Evolutionary conservation across 2,113 vertebrate species (phyloP), one percentile per base, ranked within the genome.

Genomic region (Chroicocephalus ridibundus): DNA sequence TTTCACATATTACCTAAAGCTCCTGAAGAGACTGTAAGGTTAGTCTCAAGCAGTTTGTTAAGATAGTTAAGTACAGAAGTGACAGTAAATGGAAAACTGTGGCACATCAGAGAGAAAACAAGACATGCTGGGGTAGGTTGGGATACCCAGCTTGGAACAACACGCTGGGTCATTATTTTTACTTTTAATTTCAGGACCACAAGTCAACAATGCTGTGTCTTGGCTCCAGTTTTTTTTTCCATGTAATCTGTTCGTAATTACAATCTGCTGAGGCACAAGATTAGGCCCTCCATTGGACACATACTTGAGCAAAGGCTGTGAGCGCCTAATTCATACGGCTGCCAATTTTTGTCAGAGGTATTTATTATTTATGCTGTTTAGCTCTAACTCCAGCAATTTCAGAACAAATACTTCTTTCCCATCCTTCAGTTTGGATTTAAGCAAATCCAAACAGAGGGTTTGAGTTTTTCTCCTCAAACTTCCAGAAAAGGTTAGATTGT

Each of bases 201-300:
- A 71, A 69, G 55, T 68, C 68, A 86, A 71, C 9, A 44, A 22
- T 8, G 19, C 40, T 71, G 46, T 52, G 18, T 49, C 68, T 54
- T 80, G 68, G 52, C 29, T 68, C 29, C 47, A 47, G 10, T 26
- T 31, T 89, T 58, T 27, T 46, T 71, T n/a, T 34, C 11, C 69
- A 58, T 47, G 31, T 26, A 74, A 62, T 4, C 31, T 70, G 21
- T 10, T 82, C 29, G 44, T 10, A 58, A 58, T 40, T 65, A 76
- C 38, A 55, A 25, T 40, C 62, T 65, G 11, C 34, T 34, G 27
- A 80, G 6, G 25, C 9, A 49, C 4, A 74, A 57, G 79, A 61
- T 26, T 34, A 2, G 0, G 10, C 6, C 8, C 11, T 76, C 34
- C 54, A 52, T 0, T 82, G 44, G n/a, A 75, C 86, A 75, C 3